phyloP scores from a whole-genome alignment of 2,113 vertebrate species.

The Zosterops japonicus region DNA sequence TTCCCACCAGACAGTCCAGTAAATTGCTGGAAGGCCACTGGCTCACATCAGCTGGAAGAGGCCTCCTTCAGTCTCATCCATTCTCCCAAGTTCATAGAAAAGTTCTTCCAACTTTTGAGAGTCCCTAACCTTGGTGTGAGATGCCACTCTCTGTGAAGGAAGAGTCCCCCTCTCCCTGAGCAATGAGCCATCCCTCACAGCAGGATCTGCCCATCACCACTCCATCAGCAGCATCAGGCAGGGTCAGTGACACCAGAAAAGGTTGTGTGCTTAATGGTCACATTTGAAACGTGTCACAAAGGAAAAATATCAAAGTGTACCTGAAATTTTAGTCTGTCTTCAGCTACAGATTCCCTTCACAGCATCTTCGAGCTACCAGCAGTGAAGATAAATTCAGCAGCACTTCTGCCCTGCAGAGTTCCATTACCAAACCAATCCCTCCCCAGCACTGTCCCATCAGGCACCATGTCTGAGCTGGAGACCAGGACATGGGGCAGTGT shows the following conservation, averaged over 20 bases:
- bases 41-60: neutral
- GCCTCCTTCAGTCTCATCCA: neutral
- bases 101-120: neutral
- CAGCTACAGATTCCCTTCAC: neutral
- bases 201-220: neutral
- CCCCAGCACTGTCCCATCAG: neutral
- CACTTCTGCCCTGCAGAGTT: neutral
- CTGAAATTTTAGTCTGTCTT: neutral
- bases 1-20: neutral
- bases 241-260: neutral
- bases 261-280: neutral
- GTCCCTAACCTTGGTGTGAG: neutral
- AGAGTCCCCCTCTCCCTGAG: rapidly evolving
- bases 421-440: neutral
- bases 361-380: neutral
- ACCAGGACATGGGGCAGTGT: rapidly evolving
- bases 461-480: neutral
- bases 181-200: neutral
- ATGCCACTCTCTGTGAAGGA: neutral
- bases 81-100: neutral
- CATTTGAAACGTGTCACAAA: neutral
- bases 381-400: neutral
- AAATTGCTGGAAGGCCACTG: neutral
- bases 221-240: neutral
- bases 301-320: neutral